Evolutionary conservation across 2,113 vertebrate genomes (phyloP).

Genomic region (Coregonus clupeaformis): DNA sequence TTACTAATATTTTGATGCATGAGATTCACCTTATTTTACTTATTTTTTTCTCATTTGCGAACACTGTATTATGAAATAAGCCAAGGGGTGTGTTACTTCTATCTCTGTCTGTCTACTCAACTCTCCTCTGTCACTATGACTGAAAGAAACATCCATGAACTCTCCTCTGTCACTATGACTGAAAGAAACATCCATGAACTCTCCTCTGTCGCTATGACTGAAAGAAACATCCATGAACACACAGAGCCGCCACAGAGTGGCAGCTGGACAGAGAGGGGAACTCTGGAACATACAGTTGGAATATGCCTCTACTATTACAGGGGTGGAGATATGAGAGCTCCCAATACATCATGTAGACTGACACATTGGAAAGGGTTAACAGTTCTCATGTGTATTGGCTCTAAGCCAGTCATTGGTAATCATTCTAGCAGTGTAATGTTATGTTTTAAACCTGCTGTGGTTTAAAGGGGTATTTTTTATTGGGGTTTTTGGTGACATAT

Average conservation of each 20-base stretch:
- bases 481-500: conserved; percentile 84
- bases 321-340: conserved; percentile 58
- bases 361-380: conserved; percentile 84
- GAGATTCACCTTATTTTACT: conserved; percentile 87
- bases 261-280: background rate
- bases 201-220: no score
- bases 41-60: conserved; percentile 85
- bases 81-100: conserved; percentile 40
- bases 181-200: no score
- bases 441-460: conserved; percentile 87
- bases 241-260: background rate
- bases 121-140: conserved; percentile 80
- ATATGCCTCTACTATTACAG: conserved; percentile 20
- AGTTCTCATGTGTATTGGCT: conserved; percentile 81
- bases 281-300: conserved; percentile 58
- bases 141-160: conserved; percentile 39
- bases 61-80: conserved; percentile 77
- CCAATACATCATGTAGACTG: conserved; percentile 29
- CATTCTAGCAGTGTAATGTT: conserved; percentile 81
- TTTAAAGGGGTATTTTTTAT: conserved; percentile 85
- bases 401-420: conserved; percentile 83
- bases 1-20: conserved; percentile 93
- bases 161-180: no score
- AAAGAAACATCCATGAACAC: no score
- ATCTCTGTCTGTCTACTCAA: conserved; percentile 80